Evolutionary conservation across 2,797 vertebrate genomes (phyloP), one percentile per base, ranked within the genome.

Genomic region (Pipistrellus pygmaeus): DNA sequence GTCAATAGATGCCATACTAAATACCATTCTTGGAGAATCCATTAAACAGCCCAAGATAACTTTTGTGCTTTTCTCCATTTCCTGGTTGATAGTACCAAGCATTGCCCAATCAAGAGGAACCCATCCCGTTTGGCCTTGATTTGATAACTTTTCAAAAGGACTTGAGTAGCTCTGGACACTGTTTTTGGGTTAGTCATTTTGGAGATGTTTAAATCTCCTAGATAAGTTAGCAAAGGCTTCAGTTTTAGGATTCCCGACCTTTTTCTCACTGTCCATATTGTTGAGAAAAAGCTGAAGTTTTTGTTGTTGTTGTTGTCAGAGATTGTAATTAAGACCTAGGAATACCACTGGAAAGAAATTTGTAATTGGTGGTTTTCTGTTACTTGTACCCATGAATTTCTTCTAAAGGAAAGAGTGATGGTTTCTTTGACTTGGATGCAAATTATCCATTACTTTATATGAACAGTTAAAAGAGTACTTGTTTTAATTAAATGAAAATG

Each of bases 401-500:
- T 91, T 78, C 82, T 51, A 94, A 92, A 85, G 30, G 53, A 80
- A 88, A 94, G 80, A 62, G 20, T 44, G 85, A 80, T 17, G 32
- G 46, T 72, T 41, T 27, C 41, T 1, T n/a, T 85, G 89, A 88
- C 46, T 64, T 32, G 32, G 15, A 68, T 11, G 75, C 15, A 75
- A 94, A 93, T 69, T 57, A 60, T 60, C 44, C 88, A 76, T 91
- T 85, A 64, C 82, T 85, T 53, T 89, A 18, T 90, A 41, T 14
- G 57, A 77, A 85, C n/a, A 69, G 41, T 68, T 94, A 90, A 91
- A 94, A 86, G 64, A 6, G 53, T 46, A 75, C 20, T 85, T 44
- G 60, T 86, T 90, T 93, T 32, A 75, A 95, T 78, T 66, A 55
- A 87, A 82, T n/a, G 30, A 87, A 93, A 93, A 57, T 48, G 10